Conservation (phyloP, 2,113 vertebrate species). For the Platysternon megacephalum region DNA sequence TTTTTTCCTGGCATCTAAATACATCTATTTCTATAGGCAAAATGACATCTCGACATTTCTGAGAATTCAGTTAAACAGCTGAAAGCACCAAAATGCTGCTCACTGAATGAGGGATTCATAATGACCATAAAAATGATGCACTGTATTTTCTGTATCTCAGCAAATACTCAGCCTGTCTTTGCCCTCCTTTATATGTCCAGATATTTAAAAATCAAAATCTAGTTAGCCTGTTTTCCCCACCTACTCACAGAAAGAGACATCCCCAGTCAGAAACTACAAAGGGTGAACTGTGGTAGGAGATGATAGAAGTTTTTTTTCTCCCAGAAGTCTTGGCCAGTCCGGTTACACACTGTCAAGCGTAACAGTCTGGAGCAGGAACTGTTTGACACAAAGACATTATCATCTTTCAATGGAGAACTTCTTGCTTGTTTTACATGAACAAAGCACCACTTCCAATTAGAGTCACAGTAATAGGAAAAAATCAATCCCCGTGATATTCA, state of each 20-base stretch:
- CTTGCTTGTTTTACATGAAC: constrained; percentile 11
- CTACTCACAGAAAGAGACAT: constrained; percentile 6
- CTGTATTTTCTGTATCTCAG: neutral
- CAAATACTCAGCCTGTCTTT: neutral
- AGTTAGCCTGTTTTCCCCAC: constrained; percentile 19
- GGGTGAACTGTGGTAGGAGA: neutral
- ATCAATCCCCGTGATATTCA: neutral
- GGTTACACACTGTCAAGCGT: constrained; percentile 22
- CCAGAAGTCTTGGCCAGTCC: constrained; percentile 11
- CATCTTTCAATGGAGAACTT: constrained; percentile 15
- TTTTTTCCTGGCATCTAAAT: neutral
- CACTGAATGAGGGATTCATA: neutral
- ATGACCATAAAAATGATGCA: neutral
- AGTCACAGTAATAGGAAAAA: neutral
- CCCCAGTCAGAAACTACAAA: neutral
- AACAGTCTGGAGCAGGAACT: constrained; percentile 40
- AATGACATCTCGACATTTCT: neutral
- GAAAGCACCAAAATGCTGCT: rapidly evolving
- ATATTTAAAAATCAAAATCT: constrained; percentile 6
- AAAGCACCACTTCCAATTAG: constrained; percentile 55
- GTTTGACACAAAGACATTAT: constrained; percentile 46
- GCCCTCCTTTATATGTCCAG: neutral
- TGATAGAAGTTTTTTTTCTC: constrained; percentile 4
- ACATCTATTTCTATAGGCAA: neutral
- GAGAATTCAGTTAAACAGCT: neutral